Percentiles rank a stretch among this genome's conserved stretches.
Evolutionary conservation across 2,888 invertebrate genomes (phyloP).

Genomic region (Megalurothrips usitatus): DNA sequence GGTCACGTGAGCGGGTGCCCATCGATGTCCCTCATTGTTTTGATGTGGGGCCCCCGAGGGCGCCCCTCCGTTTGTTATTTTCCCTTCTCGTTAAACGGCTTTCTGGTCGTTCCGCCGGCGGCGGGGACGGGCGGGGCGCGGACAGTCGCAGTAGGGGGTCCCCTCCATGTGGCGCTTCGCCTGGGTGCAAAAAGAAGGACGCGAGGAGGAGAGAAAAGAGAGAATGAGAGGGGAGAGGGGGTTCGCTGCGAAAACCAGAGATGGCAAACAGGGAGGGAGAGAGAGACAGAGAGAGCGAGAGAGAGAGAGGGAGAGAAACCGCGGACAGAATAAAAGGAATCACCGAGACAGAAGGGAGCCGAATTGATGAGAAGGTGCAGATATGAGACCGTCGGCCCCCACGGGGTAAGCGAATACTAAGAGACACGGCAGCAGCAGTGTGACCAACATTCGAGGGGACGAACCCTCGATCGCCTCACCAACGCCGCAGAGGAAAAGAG

Average conservation of each 20-base stretch:
- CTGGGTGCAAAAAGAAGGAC: not conserved
- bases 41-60: too few relatives aligned
- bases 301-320: not conserved
- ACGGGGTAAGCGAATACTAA: not conserved
- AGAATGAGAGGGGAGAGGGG: not conserved
- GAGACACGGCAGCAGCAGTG: too few relatives aligned
- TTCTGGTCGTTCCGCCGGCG: not conserved
- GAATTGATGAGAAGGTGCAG: constrained; percentile 20
- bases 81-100: constrained; percentile 24
- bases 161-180: not conserved
- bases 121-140: not conserved
- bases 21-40: too few relatives aligned
- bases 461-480: too few relatives aligned
- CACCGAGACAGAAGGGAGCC: not conserved
- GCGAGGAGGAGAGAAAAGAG: not conserved
- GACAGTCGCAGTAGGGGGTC: constrained; percentile 19
- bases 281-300: not conserved
- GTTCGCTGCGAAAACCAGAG: not conserved
- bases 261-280: not conserved
- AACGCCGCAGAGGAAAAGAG: too few relatives aligned
- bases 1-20: too few relatives aligned
- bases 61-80: not conserved
- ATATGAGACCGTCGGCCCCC: not conserved
- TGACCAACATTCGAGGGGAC: too few relatives aligned
- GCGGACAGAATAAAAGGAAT: not conserved